These are phyloP conservation scores for Aphelinus atriplicis DNA, from an alignment of 1,140 invertebrate species.

Conservation along the genomic window DNA sequence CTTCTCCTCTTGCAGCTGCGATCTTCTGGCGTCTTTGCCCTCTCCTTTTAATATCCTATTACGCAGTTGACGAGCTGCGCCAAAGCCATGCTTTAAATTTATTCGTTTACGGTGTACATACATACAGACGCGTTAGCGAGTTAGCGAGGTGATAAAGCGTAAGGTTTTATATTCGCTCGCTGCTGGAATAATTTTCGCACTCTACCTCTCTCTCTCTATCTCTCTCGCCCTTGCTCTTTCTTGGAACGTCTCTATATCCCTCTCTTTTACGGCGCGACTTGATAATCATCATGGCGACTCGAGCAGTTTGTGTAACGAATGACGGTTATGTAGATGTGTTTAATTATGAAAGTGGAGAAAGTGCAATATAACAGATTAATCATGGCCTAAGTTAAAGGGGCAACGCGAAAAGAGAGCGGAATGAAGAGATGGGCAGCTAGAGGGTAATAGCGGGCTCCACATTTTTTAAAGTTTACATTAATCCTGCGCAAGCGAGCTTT, in stretches of 20 bases:
- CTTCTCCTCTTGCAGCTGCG: not conserved
- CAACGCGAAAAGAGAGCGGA: not conserved
- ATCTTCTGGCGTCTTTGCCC: not conserved
- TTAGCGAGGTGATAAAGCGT: conserved; percentile 14
- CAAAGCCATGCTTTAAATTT: conserved; percentile 15
- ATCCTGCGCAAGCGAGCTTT: not conserved
- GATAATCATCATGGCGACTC: conserved; percentile 23
- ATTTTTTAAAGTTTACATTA: conserved; percentile 18
- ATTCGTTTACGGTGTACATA: not conserved
- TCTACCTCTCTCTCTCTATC: no score
- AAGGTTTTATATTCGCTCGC: not conserved
- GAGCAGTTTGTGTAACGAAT: conserved; percentile 22
- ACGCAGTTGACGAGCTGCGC: conserved; percentile 11
- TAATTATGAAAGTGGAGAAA: conserved; percentile 24
- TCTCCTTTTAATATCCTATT: conserved; percentile 26
- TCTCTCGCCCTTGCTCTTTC: not conserved
- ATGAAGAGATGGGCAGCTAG: no score
- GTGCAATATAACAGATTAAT: conserved; percentile 28
- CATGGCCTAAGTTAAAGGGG: not conserved
- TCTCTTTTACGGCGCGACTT: not conserved
- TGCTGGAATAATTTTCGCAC: not conserved
- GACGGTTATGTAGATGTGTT: conserved; percentile 20
- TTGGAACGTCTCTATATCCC: not conserved
- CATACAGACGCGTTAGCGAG: not conserved
- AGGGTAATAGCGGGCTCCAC: not conserved